Evolutionary conservation across 2,888 invertebrate species (phyloP).

Genomic region (Dryomyza anilis): DNA sequence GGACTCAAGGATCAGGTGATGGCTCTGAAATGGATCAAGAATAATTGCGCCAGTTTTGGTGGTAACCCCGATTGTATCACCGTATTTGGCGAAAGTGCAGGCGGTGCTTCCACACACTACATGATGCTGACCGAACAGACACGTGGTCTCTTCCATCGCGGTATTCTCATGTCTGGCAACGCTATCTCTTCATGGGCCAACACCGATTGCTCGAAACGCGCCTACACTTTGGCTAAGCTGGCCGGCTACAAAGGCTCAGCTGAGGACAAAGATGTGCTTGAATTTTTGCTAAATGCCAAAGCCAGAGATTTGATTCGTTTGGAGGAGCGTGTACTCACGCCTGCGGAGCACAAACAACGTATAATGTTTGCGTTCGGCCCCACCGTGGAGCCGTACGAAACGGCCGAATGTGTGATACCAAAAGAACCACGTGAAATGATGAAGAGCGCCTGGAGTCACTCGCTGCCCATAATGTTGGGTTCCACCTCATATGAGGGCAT

Average conservation of each 20-base stretch:
- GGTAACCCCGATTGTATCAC: slow-evolving; percentile 65
- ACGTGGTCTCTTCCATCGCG: slow-evolving; percentile 58
- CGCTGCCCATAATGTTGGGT: slow-evolving; percentile 57
- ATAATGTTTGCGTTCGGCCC: slow-evolving; percentile 55
- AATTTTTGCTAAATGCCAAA: slow-evolving; percentile 53
- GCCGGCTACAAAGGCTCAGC: slow-evolving; percentile 53
- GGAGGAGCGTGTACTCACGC: slow-evolving; percentile 48
- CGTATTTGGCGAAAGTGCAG: slow-evolving; percentile 65
- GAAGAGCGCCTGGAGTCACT: slow-evolving; percentile 56
- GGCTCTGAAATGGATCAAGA: slow-evolving; percentile 64
- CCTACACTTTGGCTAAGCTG: slow-evolving; percentile 51
- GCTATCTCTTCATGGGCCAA: slow-evolving; percentile 49
- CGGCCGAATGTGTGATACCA: slow-evolving; percentile 54
- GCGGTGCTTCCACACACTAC: slow-evolving; percentile 61
- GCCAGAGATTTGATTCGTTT: slow-evolving; percentile 48
- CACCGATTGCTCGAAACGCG: slow-evolving; percentile 41
- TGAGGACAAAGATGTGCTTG: slow-evolving; percentile 57
- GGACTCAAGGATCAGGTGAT: slow-evolving; percentile 64
- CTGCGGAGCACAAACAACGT: slow-evolving; percentile 45
- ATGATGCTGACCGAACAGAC: slow-evolving; percentile 63
- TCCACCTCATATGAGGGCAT: slow-evolving; percentile 57
- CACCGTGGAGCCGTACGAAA: slow-evolving; percentile 53
- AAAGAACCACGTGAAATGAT: slow-evolving; percentile 54
- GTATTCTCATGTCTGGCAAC: slow-evolving; percentile 56
- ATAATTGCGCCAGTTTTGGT: slow-evolving; percentile 62